A percentile compares a stretch with the other conserved stretches of the same genome.
Conservation (phyloP, 2,113 vertebrate species). For the Forbesichthys agassizii region DNA sequence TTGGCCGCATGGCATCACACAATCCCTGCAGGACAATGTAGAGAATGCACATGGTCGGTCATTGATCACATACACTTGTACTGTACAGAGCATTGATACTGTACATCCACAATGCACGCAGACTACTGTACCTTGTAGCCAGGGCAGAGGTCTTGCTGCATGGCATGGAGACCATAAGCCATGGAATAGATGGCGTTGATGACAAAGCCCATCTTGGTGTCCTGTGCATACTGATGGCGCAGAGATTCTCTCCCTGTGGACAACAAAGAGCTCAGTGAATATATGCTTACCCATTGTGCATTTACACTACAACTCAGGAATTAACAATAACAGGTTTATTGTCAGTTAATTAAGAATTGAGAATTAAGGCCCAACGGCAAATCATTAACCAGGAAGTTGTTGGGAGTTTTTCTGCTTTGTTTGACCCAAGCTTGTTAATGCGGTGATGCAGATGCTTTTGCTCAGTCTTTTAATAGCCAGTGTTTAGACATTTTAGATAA, state of each 20-base stretch:
- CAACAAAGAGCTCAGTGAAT: slow-evolving; percentile 18
- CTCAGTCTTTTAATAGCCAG: too few species aligned
- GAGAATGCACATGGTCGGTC: not conserved
- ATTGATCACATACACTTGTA: not conserved
- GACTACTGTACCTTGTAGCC: slow-evolving; percentile 72
- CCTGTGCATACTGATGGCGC: slow-evolving; percentile 90
- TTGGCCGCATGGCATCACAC: slow-evolving; percentile 91
- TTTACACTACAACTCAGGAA: not conserved
- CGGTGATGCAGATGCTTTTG: too few species aligned
- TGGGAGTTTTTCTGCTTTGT: too few species aligned
- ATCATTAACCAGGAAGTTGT: too few species aligned
- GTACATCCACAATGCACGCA: too few species aligned
- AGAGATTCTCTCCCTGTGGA: slow-evolving; percentile 87
- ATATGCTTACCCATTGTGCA: not conserved
- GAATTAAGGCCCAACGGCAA: too few species aligned
- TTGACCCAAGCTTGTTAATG: too few species aligned
- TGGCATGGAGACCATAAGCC: slow-evolving; percentile 95
- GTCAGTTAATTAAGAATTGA: too few species aligned
- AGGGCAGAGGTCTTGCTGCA: slow-evolving; percentile 90
- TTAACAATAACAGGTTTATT: not conserved
- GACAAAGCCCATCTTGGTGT: slow-evolving; percentile 99
- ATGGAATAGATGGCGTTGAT: slow-evolving; percentile 98
- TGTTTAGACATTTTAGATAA: too few species aligned
- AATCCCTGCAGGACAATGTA: slow-evolving; percentile 73
- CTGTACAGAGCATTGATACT: too few species aligned